Evolutionary conservation across 2,888 invertebrate genomes (phyloP).

Genomic region (Stratiomys singularior): DNA sequence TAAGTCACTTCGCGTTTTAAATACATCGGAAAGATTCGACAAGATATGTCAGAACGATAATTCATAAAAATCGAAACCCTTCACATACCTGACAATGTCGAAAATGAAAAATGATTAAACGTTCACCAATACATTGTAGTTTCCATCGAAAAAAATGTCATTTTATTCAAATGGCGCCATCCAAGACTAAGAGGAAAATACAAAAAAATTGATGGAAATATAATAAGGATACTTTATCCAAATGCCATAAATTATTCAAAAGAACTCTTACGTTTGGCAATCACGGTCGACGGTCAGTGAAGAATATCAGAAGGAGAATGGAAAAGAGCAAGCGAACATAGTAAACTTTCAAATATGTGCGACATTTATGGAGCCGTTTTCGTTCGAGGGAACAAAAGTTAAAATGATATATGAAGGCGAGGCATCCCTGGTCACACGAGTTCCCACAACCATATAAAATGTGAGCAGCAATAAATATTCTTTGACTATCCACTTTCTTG

Average conservation of each 20-base stretch:
- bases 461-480: neutral
- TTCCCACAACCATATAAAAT: neutral
- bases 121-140: too few species aligned
- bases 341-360: conserved; percentile 6
- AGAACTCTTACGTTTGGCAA: neutral
- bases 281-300: neutral
- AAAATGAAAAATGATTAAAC: too few species aligned
- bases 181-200: neutral
- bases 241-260: conserved; percentile 15
- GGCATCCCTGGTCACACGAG: neutral
- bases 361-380: conserved; percentile 6
- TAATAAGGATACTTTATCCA: neutral
- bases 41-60: too few species aligned
- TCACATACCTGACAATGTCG: too few species aligned
- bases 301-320: neutral
- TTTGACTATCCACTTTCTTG: neutral
- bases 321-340: neutral
- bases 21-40: too few species aligned
- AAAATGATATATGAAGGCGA: neutral
- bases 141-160: neutral
- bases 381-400: neutral
- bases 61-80: too few species aligned
- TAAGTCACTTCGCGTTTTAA: too few species aligned
- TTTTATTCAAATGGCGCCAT: neutral
- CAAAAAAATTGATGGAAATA: neutral